Evolutionary conservation across 2,888 invertebrate genomes (phyloP).

Genomic region (Nysson spinosus): DNA sequence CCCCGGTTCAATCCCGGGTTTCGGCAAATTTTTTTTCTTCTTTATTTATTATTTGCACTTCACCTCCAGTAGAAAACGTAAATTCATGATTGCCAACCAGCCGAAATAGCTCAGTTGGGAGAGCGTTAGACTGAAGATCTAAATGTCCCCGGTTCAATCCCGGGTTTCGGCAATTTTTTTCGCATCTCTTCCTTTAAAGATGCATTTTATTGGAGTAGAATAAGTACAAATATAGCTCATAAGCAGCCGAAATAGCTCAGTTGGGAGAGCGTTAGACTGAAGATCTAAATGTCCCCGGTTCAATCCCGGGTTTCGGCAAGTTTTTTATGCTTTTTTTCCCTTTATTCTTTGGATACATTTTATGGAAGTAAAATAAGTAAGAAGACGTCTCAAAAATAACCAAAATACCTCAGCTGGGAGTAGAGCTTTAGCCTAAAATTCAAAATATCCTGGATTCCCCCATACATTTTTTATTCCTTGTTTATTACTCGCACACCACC

Average conservation of each 20-base stretch:
- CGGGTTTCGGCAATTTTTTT: conserved; percentile 54
- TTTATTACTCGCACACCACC: too few relatives aligned
- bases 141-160: conserved; percentile 61
- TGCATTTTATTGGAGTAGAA: too few relatives aligned
- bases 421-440: too few relatives aligned
- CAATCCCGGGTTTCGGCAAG: conserved; percentile 33
- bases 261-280: conserved; percentile 46
- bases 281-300: conserved; percentile 51
- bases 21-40: too few relatives aligned
- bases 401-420: conserved; percentile 50
- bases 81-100: neutral
- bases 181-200: conserved; percentile 24
- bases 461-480: too few relatives aligned
- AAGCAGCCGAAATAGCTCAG: neutral
- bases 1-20: conserved; percentile 60
- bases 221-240: too few relatives aligned
- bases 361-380: too few relatives aligned
- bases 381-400: too few relatives aligned
- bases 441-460: too few relatives aligned
- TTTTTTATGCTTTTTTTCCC: neutral
- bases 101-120: conserved; percentile 57
- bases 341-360: neutral
- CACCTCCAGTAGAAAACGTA: neutral
- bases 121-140: conserved; percentile 60
- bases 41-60: too few relatives aligned